These are phyloP conservation scores for Drosophila setifemur DNA, from an alignment of 1,140 invertebrate species.

Conservation along the genomic window DNA sequence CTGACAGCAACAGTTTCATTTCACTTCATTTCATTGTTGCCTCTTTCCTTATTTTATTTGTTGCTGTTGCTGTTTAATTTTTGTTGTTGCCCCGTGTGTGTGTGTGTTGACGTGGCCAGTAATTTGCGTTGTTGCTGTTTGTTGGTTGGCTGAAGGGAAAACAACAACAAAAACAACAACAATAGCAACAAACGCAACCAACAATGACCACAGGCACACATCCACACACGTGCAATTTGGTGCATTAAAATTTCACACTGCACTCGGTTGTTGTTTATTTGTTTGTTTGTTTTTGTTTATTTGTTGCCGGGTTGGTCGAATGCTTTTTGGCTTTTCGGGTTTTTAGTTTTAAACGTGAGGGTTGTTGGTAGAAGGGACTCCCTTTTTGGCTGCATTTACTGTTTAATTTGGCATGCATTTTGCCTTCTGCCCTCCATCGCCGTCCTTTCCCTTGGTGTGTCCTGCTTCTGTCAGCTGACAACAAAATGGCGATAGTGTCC, in stretches of 20 bases:
- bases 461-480: slow-evolving; percentile 44
- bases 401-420: slow-evolving; percentile 61
- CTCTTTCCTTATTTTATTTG: slow-evolving; percentile 2
- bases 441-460: not conserved
- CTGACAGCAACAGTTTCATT: slow-evolving; percentile 68
- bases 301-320: slow-evolving; percentile 47
- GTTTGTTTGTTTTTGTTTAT: slow-evolving; percentile 37
- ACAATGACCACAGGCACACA: slow-evolving; percentile 19
- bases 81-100: too few species aligned
- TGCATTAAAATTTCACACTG: slow-evolving; percentile 77
- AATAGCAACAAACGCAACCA: slow-evolving; percentile 16
- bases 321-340: slow-evolving; percentile 64
- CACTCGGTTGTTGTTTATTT: slow-evolving; percentile 53
- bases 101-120: slow-evolving; percentile 34
- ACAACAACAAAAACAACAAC: slow-evolving; percentile 27
- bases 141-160: slow-evolving; percentile 58
- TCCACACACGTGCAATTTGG: slow-evolving; percentile 58
- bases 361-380: not conserved
- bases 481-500: slow-evolving; percentile 69
- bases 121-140: slow-evolving; percentile 55
- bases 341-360: slow-evolving; percentile 18
- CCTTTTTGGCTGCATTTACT: slow-evolving; percentile 38
- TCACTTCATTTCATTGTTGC: slow-evolving; percentile 25
- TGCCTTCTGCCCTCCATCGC: slow-evolving; percentile 24
- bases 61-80: too few species aligned